phyloP scores from a whole-genome alignment of 2,888 invertebrate species.

The Lithosia quadra region DNA sequence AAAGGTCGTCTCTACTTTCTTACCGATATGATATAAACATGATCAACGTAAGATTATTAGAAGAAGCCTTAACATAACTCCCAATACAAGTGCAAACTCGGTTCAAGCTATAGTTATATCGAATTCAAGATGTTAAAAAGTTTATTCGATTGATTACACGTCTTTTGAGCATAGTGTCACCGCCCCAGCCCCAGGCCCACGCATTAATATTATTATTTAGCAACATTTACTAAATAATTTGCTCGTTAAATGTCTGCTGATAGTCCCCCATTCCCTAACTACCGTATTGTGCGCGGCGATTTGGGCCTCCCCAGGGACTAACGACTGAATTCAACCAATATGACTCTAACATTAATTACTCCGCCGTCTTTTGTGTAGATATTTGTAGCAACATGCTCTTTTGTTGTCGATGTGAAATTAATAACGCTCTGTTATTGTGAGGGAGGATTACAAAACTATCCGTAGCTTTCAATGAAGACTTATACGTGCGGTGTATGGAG shows the following conservation, averaged over 20 bases:
- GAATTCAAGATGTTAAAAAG: not conserved
- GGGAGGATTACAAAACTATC: constrained; percentile 74
- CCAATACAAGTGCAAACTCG: not conserved
- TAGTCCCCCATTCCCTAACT: constrained; percentile 78
- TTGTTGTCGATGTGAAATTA: constrained; percentile 78
- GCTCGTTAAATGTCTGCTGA: constrained; percentile 84
- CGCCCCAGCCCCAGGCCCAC: constrained; percentile 59
- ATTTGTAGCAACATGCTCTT: constrained; percentile 83
- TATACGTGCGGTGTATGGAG: constrained; percentile 57
- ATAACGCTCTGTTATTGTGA: constrained; percentile 69
- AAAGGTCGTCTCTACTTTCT: too few species aligned
- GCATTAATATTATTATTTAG: constrained; percentile 86
- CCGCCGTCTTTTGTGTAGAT: constrained; percentile 73
- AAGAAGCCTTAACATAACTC: not conserved
- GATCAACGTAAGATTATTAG: not conserved
- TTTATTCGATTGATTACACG: not conserved
- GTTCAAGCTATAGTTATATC: not conserved
- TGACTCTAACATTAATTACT: constrained; percentile 82
- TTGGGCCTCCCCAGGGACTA: constrained; percentile 72
- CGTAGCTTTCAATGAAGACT: constrained; percentile 64
- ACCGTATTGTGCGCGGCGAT: constrained; percentile 78
- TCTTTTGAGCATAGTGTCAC: constrained; percentile 22
- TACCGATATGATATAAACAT: too few species aligned
- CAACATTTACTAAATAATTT: constrained; percentile 87
- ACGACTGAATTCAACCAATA: constrained; percentile 79